phyloP scores from a whole-genome alignment of 2,888 invertebrate genomes.

The Tenthredo amoena region DNA sequence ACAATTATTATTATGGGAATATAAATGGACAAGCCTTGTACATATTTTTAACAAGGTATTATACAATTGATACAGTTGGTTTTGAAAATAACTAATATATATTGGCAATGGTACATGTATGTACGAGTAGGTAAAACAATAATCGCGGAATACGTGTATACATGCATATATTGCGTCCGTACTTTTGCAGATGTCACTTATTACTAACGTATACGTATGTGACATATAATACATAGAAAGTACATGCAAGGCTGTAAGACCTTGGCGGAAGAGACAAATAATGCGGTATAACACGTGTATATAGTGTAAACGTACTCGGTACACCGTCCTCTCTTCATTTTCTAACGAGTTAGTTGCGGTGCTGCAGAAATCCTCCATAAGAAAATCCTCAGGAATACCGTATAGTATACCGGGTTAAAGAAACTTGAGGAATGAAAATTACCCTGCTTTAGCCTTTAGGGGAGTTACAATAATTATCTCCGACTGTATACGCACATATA shows the following conservation, averaged over 20 bases:
- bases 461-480: conserved; percentile 7
- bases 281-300: conserved; percentile 22
- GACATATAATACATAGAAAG: background rate
- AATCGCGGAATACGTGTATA: background rate
- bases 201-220: background rate
- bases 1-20: background rate
- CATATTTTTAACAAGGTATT: background rate
- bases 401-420: conserved; percentile 1
- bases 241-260: conserved; percentile 25
- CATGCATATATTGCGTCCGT: background rate
- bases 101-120: background rate
- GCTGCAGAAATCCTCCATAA: background rate
- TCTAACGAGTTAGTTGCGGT: conserved; percentile 1
- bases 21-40: background rate
- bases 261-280: conserved; percentile 35
- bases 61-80: conserved; percentile 22
- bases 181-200: conserved; percentile 23
- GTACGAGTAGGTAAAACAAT: background rate
- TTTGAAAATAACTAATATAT: conserved; percentile 17
- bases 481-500: background rate
- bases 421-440: conserved; percentile 19
- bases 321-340: conserved; percentile 16
- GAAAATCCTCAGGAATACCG: background rate
- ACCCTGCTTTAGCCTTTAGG: background rate
- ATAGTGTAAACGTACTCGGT: conserved; percentile 22